These are phyloP conservation scores for Protula sp. DNA, from an alignment of 2,888 invertebrate species.

Conservation along the genomic window DNA sequence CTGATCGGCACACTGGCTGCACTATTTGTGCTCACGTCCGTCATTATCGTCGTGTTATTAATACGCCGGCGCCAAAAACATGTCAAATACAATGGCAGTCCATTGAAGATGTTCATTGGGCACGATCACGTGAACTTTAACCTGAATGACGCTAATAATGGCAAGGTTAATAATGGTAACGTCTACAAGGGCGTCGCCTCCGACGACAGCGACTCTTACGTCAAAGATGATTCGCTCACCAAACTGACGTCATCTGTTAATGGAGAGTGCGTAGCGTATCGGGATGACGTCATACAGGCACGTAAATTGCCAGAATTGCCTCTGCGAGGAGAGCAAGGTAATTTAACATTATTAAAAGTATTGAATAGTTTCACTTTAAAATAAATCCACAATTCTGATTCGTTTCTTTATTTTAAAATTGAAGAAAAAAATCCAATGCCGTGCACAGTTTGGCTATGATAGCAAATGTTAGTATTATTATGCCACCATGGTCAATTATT, in stretches of 20 bases:
- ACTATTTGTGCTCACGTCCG: constrained; percentile 63
- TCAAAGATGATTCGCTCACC: background rate
- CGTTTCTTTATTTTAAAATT: too few relatives aligned
- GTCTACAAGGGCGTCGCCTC: background rate
- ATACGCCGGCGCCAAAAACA: constrained; percentile 24
- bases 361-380: too few relatives aligned
- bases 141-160: constrained; percentile 59
- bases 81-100: background rate
- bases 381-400: too few relatives aligned
- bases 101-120: constrained; percentile 3
- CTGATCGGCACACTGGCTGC: constrained; percentile 65
- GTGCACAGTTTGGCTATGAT: too few relatives aligned
- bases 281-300: constrained; percentile 29
- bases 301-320: constrained; percentile 46
- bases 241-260: background rate
- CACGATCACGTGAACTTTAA: constrained; percentile 60
- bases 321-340: background rate
- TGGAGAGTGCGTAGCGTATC: background rate
- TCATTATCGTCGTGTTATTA: constrained; percentile 66
- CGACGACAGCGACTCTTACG: background rate
- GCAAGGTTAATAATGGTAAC: background rate
- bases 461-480: too few relatives aligned
- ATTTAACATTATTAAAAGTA: too few relatives aligned
- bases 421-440: too few relatives aligned
- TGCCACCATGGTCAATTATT: too few relatives aligned